Evolutionary conservation across 2,888 invertebrate genomes (phyloP).

Genomic region (Eumacrocentrus americanus): DNA sequence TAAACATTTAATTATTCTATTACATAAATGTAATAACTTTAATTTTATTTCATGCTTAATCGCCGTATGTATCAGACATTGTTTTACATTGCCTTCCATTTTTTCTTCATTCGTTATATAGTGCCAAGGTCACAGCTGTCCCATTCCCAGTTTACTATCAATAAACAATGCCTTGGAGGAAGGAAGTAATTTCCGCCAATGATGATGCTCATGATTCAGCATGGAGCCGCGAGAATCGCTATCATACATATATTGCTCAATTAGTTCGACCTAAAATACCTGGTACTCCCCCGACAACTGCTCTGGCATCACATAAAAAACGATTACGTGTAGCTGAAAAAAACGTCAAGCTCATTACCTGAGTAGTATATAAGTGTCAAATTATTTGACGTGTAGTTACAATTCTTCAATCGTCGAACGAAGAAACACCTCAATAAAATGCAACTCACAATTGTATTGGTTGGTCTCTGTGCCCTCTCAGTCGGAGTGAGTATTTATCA

Average conservation of each 20-base stretch:
- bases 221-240: not conserved
- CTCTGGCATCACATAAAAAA: not conserved
- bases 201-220: constrained; percentile 7
- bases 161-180: constrained; percentile 17
- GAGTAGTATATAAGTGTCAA: not conserved
- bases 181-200: constrained; percentile 21
- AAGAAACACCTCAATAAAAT: not conserved
- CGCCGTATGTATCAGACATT: too few relatives aligned
- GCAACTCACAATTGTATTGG: not conserved
- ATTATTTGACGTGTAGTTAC: not conserved
- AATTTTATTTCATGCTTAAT: too few relatives aligned
- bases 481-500: constrained; percentile 3
- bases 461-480: not conserved
- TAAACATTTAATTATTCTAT: too few relatives aligned
- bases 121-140: not conserved
- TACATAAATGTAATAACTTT: too few relatives aligned
- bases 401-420: not conserved
- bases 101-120: constrained; percentile 13
- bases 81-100: too few relatives aligned
- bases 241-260: constrained; percentile 1
- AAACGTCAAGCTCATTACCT: not conserved
- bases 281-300: not conserved
- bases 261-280: constrained; percentile 1
- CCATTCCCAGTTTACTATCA: constrained; percentile 12
- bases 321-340: not conserved